phyloP scores from a whole-genome alignment of 1,140 invertebrate species.

The Trichonephila clavata region DNA sequence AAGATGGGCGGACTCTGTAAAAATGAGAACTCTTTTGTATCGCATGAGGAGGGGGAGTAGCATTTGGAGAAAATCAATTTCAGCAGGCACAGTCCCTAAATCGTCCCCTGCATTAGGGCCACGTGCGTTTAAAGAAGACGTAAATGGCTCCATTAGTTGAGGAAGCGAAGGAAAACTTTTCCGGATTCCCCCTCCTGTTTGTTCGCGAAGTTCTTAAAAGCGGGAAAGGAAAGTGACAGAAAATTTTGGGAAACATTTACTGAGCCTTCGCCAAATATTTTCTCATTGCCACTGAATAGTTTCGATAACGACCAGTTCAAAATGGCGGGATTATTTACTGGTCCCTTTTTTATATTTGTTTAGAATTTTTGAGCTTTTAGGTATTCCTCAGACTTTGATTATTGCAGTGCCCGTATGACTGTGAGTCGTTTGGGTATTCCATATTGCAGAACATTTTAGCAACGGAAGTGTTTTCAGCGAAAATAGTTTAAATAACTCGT shows the following conservation, averaged over 20 bases:
- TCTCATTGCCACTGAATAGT: slow-evolving; percentile 10
- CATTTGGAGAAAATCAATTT: slow-evolving; percentile 11
- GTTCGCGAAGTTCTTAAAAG: slow-evolving; percentile 9
- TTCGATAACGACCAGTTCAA: not conserved
- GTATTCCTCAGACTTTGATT: too few species aligned
- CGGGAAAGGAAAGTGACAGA: not conserved
- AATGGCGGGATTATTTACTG: too few species aligned
- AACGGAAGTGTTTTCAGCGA: too few species aligned
- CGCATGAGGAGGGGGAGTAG: not conserved
- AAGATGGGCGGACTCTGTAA: not conserved
- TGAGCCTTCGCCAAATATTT: slow-evolving; percentile 39
- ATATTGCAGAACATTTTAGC: too few species aligned
- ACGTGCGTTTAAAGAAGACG: slow-evolving; percentile 25
- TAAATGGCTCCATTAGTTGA: slow-evolving; percentile 38
- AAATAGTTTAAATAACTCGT: too few species aligned
- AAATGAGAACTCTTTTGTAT: not conserved
- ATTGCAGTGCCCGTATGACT: too few species aligned
- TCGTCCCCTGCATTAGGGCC: slow-evolving; percentile 38
- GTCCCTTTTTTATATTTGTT: too few species aligned
- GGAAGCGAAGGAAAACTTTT: not conserved
- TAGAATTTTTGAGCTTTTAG: too few species aligned
- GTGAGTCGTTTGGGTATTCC: too few species aligned
- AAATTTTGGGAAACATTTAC: not conserved
- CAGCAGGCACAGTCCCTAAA: not conserved
- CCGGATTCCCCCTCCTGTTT: not conserved